Evolutionary conservation across 2,888 invertebrate species (phyloP), one percentile per base, ranked within the genome.

Genomic region (Cloeon dipterum): DNA sequence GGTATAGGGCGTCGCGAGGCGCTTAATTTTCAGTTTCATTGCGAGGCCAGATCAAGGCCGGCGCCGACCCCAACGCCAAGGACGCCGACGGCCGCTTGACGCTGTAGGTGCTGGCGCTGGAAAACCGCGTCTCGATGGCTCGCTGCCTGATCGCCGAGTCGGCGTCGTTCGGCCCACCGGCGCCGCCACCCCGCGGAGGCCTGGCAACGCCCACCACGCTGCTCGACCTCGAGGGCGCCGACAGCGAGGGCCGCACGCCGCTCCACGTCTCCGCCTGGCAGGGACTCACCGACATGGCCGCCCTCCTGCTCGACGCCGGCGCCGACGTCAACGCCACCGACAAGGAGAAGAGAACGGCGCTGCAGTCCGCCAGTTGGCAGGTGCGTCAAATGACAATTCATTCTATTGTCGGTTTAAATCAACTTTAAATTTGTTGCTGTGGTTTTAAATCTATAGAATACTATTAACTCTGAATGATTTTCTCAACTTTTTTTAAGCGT

Each of bases 361-460:
- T 93, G 42, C 93, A 93, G 61, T 88, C 88, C 23, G 91, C 91
- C 13, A 82, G 89, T 36, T 93, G 93, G 93, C 85, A 93, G 29
- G 29, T 29, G n/a, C n/a, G n/a, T n/a, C n/a, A n/a, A n/a, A n/a
- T n/a, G n/a, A n/a, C n/a, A n/a, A n/a, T n/a, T n/a, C n/a, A n/a
- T n/a, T n/a, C n/a, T n/a, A n/a, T n/a, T n/a, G n/a, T n/a, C n/a
- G n/a, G n/a, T n/a, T n/a, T n/a, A n/a, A n/a, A n/a, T n/a, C n/a
- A n/a, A n/a, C n/a, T n/a, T n/a, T n/a, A n/a, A n/a, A n/a, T n/a
- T n/a, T n/a, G n/a, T n/a, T n/a, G n/a, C n/a, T n/a, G n/a, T n/a
- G n/a, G n/a, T n/a, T n/a, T n/a, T n/a, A n/a, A n/a, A n/a, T n/a
- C n/a, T n/a, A n/a, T n/a, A n/a, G n/a, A n/a, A n/a, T n/a, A n/a